These are phyloP conservation scores for Gymnoscopelus braueri DNA, from an alignment of 2,797 vertebrate species.

Conservation along the genomic window DNA sequence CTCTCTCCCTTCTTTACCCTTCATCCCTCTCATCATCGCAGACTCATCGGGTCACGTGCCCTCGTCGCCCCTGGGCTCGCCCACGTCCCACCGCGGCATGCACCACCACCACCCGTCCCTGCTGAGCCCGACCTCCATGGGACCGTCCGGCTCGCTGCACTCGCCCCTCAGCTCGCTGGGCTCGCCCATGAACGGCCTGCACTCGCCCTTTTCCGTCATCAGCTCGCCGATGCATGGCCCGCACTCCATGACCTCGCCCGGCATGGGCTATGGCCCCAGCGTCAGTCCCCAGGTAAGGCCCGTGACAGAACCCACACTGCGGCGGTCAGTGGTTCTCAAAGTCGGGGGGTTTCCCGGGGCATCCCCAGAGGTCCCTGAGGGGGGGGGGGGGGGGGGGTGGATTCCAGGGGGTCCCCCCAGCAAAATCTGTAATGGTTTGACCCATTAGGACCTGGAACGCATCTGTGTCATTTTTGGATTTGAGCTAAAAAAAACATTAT, in stretches of 20 bases:
- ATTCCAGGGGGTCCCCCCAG: too few species aligned
- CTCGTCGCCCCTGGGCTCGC: slow-evolving; percentile 88
- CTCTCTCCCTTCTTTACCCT: background rate
- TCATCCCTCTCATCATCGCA: slow-evolving; percentile 60
- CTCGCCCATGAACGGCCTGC: slow-evolving; percentile 92
- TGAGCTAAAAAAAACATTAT: too few species aligned
- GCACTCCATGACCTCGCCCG: slow-evolving; percentile 92
- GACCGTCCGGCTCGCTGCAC: slow-evolving; percentile 90
- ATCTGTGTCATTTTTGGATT: too few species aligned
- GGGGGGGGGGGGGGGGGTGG: too few species aligned
- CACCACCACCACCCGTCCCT: slow-evolving; percentile 84
- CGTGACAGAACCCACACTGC: slow-evolving; percentile 5
- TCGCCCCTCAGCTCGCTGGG: slow-evolving; percentile 92
- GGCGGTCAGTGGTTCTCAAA: too few species aligned
- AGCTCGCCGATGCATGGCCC: slow-evolving; percentile 91
- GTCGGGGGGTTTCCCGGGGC: too few species aligned
- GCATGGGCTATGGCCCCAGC: slow-evolving; percentile 90
- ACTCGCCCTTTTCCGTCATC: slow-evolving; percentile 96
- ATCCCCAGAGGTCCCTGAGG: too few species aligned
- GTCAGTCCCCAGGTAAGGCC: slow-evolving; percentile 93
- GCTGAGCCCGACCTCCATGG: slow-evolving; percentile 86
- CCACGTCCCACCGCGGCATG: slow-evolving; percentile 90
- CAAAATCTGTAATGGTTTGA: too few species aligned
- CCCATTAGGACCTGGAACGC: too few species aligned
- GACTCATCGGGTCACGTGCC: slow-evolving; percentile 91